Evolutionary conservation across 64 coral and sea anemone species (phyloP).

Genomic region (Astreopora myriophthalma): DNA sequence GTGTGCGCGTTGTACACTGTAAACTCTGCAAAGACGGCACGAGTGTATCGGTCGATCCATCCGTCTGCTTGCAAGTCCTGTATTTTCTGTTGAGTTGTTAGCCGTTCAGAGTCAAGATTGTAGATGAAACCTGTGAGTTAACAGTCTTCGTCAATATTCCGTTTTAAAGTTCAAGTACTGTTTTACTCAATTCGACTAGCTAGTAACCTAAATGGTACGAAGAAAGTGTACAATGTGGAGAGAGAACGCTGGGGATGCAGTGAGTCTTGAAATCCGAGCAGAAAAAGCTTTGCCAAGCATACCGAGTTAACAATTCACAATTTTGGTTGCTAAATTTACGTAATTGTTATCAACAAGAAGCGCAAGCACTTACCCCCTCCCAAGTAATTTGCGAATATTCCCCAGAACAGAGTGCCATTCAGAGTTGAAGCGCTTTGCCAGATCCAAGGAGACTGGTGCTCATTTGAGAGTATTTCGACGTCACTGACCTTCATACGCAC

Average conservation of each 20-base stretch:
- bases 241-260: too few species aligned
- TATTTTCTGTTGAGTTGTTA: neutral
- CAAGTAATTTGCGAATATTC: constrained; percentile 67
- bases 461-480: neutral
- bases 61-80: neutral
- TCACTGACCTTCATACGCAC: constrained; percentile 10
- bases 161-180: too few species aligned
- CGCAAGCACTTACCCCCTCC: constrained; percentile 84
- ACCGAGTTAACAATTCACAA: too few species aligned
- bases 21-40: constrained; percentile 80
- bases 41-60: constrained; percentile 82
- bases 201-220: too few species aligned
- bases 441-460: constrained; percentile 66
- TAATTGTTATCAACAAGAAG: too few species aligned
- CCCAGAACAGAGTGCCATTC: constrained; percentile 77
- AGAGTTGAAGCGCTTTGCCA: constrained; percentile 74
- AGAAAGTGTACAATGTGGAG: too few species aligned
- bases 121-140: too few species aligned
- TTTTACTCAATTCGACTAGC: too few species aligned
- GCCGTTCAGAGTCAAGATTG: neutral
- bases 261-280: too few species aligned
- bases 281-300: too few species aligned
- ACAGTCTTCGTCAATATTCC: too few species aligned
- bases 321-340: too few species aligned
- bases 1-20: constrained; percentile 81